Base-by-base conservation (phyloP, 2,797 vertebrate genomes). In the Urocyon cinereoargenteus region DNA sequence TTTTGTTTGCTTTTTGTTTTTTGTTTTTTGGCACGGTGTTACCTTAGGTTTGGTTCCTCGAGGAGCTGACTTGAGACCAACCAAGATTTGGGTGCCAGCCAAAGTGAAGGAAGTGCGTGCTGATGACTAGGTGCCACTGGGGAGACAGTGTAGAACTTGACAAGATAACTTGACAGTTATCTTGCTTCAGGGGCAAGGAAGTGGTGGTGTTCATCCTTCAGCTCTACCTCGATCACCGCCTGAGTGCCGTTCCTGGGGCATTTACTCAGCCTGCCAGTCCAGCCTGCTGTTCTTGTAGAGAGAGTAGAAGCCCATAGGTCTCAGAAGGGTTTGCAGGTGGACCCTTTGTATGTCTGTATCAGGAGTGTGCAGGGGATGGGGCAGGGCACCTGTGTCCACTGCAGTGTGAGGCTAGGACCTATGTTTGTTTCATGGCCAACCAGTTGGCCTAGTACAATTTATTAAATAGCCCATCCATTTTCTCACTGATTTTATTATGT, bases 401-500 rank as follows among this genome's bases (percentile, higher is more conserved):
- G 0, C 14, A 10, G 12, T 26, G 19, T 24, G 31, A 68, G 36
- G 31, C 75, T 75, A 49, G 40, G 31, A 51, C 10, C 40, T 53
- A 4, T n/a, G 4, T 55, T 70, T 62, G 34, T 59, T 85, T 62
- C 49, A 22, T 11, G 72, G 61, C 22, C 78, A 21, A 12, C 24
- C 19, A 31, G 59, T 6, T 64, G 77, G 18, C 13, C 36, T 24
- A 21, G 66, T 19, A 59, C 24, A 62, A 14, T 70, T 92, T 73
- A 72, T 94, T 79, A 16, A 51, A 34, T n/a, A 26, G 70, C 59
- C 64, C 57, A 7, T 59, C 62, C 57, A 73, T 61, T 77, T 97
- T 61, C 34, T n/a, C 85, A 77, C 15, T 34, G 6, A 40, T 62
- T 94, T 87, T 79, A 66, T 82, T n/a, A n/a, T 83, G 57, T 81